These are phyloP conservation scores for Euphydryas editha DNA, from an alignment of 2,888 invertebrate genomes.

Conservation along the genomic window DNA sequence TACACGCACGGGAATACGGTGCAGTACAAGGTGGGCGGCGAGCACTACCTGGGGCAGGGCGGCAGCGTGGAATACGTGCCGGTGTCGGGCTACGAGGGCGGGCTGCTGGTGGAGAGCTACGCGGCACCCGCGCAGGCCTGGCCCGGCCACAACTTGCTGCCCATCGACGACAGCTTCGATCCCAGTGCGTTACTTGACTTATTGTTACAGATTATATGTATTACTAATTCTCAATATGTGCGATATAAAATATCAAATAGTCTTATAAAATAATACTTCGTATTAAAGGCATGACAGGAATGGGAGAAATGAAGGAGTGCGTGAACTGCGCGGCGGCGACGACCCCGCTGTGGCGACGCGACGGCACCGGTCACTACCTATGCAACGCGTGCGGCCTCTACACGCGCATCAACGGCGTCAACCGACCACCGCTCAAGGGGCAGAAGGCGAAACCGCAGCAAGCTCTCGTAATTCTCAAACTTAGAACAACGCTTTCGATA, in stretches of 20 bases:
- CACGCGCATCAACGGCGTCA: constrained; percentile 87
- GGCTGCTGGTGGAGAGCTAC: constrained; percentile 74
- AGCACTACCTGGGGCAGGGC: constrained; percentile 69
- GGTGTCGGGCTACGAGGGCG: constrained; percentile 77
- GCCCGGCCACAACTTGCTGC: constrained; percentile 71
- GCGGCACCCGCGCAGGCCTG: constrained; percentile 72
- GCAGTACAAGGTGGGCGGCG: constrained; percentile 80
- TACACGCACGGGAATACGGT: constrained; percentile 82
- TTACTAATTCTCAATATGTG: background rate
- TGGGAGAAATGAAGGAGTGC: constrained; percentile 91
- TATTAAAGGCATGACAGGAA: constrained; percentile 68
- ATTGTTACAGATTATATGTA: background rate
- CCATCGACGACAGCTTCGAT: constrained; percentile 79
- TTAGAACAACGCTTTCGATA: background rate
- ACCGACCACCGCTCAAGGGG: constrained; percentile 88
- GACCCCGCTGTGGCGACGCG: constrained; percentile 98
- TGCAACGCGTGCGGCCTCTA: constrained; percentile 99
- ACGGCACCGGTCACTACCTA: constrained; percentile 99
- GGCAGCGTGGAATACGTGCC: constrained; percentile 76
- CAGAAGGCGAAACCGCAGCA: constrained; percentile 86
- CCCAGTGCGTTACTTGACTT: constrained; percentile 59
- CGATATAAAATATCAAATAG: background rate
- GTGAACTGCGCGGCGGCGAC: constrained; percentile 96
- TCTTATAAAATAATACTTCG: background rate
- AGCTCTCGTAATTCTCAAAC: constrained; percentile 65